These are phyloP conservation scores for Petromus typicus DNA, from an alignment of 2,113 vertebrate genomes.

Conservation along the genomic window DNA sequence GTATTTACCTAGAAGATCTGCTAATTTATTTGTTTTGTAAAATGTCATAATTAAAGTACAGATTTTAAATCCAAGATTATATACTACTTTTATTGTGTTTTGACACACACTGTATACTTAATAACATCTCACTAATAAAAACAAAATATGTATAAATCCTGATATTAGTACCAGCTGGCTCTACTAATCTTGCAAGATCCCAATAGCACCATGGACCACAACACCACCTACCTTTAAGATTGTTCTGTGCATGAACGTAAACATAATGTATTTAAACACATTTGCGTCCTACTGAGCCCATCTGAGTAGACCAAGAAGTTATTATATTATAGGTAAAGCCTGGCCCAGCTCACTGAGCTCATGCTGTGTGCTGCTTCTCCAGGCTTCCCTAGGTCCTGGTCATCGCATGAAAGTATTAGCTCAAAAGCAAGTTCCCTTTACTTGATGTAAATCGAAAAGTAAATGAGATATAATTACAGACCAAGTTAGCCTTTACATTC, in stretches of 20 bases:
- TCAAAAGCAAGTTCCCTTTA: neutral
- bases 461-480: neutral
- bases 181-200: conserved; percentile 61
- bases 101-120: conserved; percentile 48
- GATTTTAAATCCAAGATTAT: neutral
- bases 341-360: neutral
- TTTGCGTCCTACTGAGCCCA: neutral
- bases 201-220: neutral
- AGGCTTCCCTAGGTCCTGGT: neutral
- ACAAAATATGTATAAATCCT: conserved; percentile 67
- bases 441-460: neutral
- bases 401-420: neutral
- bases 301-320: neutral
- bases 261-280: neutral
- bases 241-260: neutral
- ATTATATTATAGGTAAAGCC: neutral
- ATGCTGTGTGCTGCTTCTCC: neutral
- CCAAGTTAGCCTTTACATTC: neutral
- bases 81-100: conserved; percentile 51
- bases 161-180: conserved; percentile 57
- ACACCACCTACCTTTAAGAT: neutral
- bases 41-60: neutral
- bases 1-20: neutral
- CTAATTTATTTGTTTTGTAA: neutral
- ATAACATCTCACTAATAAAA: conserved; percentile 64